phyloP scores from a whole-genome alignment of 1,140 invertebrate species.

The Lamellibrachia luymesi region DNA sequence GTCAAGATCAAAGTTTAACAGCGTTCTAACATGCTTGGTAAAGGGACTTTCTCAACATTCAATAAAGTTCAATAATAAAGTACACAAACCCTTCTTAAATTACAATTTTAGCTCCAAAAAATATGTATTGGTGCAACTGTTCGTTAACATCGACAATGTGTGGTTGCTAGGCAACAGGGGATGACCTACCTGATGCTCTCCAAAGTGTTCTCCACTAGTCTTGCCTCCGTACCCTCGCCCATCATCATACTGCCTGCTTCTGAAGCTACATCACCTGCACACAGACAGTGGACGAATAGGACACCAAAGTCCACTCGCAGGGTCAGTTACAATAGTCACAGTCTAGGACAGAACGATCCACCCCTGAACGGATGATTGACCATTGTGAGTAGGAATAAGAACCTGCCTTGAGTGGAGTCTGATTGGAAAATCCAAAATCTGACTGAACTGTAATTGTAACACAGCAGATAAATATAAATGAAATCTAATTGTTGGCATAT shows the following conservation, averaged over 20 bases:
- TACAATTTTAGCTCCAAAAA: background rate
- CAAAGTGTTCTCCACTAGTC: constrained; percentile 13
- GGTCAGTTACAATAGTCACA: background rate
- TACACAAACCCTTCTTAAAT: too few species aligned
- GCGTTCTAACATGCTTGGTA: too few species aligned
- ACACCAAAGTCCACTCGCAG: background rate
- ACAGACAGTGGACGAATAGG: too few species aligned
- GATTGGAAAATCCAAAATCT: too few species aligned
- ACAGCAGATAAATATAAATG: too few species aligned
- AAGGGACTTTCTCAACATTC: too few species aligned
- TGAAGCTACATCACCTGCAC: background rate
- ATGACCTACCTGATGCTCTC: constrained; percentile 22
- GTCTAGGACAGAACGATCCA: background rate
- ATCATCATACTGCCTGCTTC: constrained; percentile 9
- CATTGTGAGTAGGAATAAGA: too few species aligned
- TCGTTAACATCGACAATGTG: background rate
- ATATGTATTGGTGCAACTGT: background rate
- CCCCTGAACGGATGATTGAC: background rate
- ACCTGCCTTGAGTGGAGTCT: too few species aligned
- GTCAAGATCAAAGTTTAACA: too few species aligned
- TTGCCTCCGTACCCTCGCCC: constrained; percentile 21
- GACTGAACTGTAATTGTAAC: too few species aligned
- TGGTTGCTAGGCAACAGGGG: background rate
- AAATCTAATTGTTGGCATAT: too few species aligned
- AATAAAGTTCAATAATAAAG: too few species aligned